Evolutionary conservation across 2,888 invertebrate genomes (phyloP).

Genomic region (Hydriomena furcata): DNA sequence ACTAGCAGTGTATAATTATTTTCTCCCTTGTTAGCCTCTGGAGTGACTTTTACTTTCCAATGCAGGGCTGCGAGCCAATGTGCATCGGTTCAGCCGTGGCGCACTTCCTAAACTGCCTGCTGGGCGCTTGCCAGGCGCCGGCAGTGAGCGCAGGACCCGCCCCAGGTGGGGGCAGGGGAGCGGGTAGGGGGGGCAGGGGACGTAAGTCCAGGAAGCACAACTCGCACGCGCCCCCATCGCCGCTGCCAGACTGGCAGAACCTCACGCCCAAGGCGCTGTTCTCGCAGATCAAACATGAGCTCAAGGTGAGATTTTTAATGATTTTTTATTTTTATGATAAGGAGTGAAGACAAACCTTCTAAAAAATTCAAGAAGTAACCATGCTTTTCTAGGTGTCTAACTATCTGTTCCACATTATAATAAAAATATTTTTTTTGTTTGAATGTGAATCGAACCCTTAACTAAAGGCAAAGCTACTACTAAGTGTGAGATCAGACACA

Average conservation of each 20-base stretch:
- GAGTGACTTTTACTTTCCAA: no score
- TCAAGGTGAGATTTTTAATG: conserved; percentile 69
- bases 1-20: no score
- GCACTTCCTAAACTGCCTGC: conserved; percentile 97
- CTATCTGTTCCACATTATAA: no score
- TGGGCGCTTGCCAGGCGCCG: conserved; percentile 89
- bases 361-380: no score
- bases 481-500: no score
- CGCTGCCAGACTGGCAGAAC: conserved; percentile 89
- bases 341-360: no score
- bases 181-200: conserved; percentile 73
- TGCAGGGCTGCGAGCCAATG: conserved; percentile 94
- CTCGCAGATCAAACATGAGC: conserved; percentile 92
- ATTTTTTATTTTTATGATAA: no score
- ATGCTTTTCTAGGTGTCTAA: no score
- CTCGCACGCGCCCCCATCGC: conserved; percentile 43
- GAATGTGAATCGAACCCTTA: no score
- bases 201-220: conserved; percentile 52
- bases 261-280: conserved; percentile 94
- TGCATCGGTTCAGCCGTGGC: conserved; percentile 94
- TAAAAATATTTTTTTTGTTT: no score
- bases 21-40: no score
- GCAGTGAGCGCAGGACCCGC: conserved; percentile 56
- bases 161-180: conserved; percentile 83
- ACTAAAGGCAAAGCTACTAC: no score